A percentile compares a stretch with the other conserved stretches of the same genome.
Conservation (phyloP, 2,113 vertebrate genomes). For the Gymnobelideus leadbeateri region DNA sequence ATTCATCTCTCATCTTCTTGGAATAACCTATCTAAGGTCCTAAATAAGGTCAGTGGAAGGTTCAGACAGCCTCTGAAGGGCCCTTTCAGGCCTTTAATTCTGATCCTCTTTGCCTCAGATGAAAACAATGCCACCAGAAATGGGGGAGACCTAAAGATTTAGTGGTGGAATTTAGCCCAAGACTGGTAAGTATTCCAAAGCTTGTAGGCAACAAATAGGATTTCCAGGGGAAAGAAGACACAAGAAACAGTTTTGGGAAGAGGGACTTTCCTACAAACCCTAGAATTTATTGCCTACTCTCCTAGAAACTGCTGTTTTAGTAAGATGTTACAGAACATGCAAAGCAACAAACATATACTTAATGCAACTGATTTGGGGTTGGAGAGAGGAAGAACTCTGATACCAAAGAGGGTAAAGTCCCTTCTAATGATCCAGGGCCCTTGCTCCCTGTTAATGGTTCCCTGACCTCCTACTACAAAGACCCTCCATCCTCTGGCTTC, state of each 20-base stretch:
- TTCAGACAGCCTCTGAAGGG: not conserved
- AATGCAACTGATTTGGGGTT: not conserved
- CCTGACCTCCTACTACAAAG: not conserved
- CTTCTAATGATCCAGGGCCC: not conserved
- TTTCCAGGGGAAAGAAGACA: not conserved
- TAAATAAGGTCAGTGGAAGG: not conserved
- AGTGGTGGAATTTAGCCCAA: not conserved
- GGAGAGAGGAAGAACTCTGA: not conserved
- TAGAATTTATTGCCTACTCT: not conserved
- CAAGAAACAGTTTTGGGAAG: not conserved
- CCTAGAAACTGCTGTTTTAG: not conserved
- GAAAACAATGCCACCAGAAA: not conserved
- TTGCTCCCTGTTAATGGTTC: not conserved
- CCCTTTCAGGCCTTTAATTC: not conserved
- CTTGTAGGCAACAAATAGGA: not conserved
- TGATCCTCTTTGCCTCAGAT: not conserved
- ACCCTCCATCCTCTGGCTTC: not conserved
- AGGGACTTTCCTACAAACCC: not conserved
- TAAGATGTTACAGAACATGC: not conserved
- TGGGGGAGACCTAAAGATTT: not conserved
- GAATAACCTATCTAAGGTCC: not conserved
- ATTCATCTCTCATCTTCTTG: not conserved
- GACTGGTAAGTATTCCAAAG: not conserved
- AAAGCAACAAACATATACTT: not conserved
- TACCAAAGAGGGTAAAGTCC: not conserved